phyloP scores from a whole-genome alignment of 2,113 vertebrate genomes.

The Nibea albiflora region DNA sequence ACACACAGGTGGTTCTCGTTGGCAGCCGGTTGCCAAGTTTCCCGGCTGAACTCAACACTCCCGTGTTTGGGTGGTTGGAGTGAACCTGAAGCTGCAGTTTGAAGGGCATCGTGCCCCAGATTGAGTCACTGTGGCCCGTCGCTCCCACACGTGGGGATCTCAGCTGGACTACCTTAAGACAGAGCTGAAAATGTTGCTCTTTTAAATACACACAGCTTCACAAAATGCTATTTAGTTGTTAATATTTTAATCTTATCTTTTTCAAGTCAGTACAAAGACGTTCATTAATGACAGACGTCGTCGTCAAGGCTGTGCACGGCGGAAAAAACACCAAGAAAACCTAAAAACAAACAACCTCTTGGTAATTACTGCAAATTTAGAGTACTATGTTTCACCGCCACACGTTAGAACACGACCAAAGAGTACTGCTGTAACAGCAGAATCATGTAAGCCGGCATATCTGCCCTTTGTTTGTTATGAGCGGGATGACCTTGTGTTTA shows the following conservation, averaged over 20 bases:
- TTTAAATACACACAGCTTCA: neutral
- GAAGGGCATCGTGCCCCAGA: conserved; percentile 56
- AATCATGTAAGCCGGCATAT: conserved; percentile 17
- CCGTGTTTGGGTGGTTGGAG: conserved; percentile 5
- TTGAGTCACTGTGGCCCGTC: conserved; percentile 28
- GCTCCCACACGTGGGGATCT: conserved; percentile 8
- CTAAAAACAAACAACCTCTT: too few relatives aligned
- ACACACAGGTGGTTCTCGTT: conserved; percentile 34
- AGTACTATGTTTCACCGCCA: neutral
- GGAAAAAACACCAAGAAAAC: too few relatives aligned
- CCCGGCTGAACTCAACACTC: conserved; percentile 48
- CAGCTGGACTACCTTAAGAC: neutral
- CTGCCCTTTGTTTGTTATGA: conserved; percentile 64
- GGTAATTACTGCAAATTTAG: neutral
- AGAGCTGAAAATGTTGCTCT: neutral
- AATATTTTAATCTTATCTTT: neutral
- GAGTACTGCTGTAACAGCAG: neutral
- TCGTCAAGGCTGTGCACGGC: neutral
- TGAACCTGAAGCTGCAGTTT: conserved; percentile 12
- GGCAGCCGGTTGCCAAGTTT: conserved; percentile 32
- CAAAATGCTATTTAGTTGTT: neutral
- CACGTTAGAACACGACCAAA: neutral
- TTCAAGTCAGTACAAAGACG: neutral
- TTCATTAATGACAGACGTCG: neutral
- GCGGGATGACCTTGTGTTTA: conserved; percentile 63